Percentiles rank a stretch among this genome's conserved stretches.
phyloP scores from a whole-genome alignment of 2,888 invertebrate genomes.

The Sinohyriopsis cumingii region DNA sequence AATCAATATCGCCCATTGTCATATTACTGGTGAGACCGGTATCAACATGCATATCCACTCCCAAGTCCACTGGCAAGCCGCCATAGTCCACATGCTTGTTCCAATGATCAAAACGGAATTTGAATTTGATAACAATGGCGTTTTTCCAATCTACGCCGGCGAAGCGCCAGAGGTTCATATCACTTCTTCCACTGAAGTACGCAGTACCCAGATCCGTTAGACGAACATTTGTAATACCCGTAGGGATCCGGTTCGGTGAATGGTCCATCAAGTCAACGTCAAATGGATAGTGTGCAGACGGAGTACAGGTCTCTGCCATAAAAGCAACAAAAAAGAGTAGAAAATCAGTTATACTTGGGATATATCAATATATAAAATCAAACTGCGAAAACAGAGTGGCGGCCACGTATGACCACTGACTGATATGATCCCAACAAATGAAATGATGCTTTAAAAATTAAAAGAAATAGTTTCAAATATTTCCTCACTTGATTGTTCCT shows the following conservation, averaged over 20 bases:
- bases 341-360: neutral
- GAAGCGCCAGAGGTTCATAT: constrained; percentile 48
- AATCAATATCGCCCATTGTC: constrained; percentile 29
- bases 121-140: constrained; percentile 42
- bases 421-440: neutral
- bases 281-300: constrained; percentile 49
- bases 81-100: constrained; percentile 37
- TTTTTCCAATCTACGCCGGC: constrained; percentile 43
- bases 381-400: neutral
- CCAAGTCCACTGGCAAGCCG: constrained; percentile 33
- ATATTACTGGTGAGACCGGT: constrained; percentile 30
- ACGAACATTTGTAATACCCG: constrained; percentile 38
- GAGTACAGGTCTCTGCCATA: constrained; percentile 45
- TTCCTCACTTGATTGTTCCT: too few species aligned
- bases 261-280: constrained; percentile 48
- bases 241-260: constrained; percentile 39
- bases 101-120: constrained; percentile 27
- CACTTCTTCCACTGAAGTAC: constrained; percentile 47
- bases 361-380: too few species aligned
- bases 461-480: too few species aligned
- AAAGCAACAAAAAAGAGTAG: neutral
- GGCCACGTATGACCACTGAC: neutral
- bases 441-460: too few species aligned
- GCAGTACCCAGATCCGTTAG: constrained; percentile 50
- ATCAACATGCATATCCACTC: constrained; percentile 24